Evolutionary conservation across 2,797 vertebrate genomes (phyloP), one percentile per base, ranked within the genome.

Genomic region (Toxotes lorentzi): DNA sequence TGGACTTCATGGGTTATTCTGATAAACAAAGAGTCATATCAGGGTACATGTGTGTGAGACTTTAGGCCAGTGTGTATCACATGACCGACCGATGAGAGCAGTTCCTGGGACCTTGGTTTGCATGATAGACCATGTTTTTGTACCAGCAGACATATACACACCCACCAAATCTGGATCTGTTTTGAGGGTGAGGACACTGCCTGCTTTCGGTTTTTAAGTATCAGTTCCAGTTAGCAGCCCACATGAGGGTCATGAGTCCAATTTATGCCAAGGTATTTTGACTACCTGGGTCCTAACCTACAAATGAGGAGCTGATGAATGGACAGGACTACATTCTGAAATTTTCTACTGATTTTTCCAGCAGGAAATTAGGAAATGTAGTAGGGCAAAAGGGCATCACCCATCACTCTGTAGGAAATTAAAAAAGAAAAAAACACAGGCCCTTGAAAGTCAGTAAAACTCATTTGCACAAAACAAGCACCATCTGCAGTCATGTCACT

Each of bases 391-490:
- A 53, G 51, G 66, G 30, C 58, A 66, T 48, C 19, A 2, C 6
- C 56, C 30, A 45, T 80, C 73, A 51, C 57, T 79, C 30, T 32
- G 51, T 61, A 50, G 81, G 73, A 81, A 84, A 86, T 84, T 74
- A 60, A 47, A 58, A 50, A 23, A 50, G 9, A 8, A 14, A 38
- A 34, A 68, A 16, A 27, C 4, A 24, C 13, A 61, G 72, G 19
- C 51, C 17, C 38, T 61, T 35, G 8, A 59, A 75, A 82, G 45
- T 80, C 24, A 73, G 51, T 50, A 61, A 87, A 83, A 84, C 34
- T 83, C 2, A 84, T 90, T 88, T 85, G 65, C 58, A 79, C 57
- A 66, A 85, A 85, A 82, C 83, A 88, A 83, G 78, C 69, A 73
- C 32, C 0, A 51, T 76, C 76, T 76, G 53, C 19, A 0, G 47